phyloP scores from a whole-genome alignment of 2,797 vertebrate genomes.

The Pangasius krempfi region DNA sequence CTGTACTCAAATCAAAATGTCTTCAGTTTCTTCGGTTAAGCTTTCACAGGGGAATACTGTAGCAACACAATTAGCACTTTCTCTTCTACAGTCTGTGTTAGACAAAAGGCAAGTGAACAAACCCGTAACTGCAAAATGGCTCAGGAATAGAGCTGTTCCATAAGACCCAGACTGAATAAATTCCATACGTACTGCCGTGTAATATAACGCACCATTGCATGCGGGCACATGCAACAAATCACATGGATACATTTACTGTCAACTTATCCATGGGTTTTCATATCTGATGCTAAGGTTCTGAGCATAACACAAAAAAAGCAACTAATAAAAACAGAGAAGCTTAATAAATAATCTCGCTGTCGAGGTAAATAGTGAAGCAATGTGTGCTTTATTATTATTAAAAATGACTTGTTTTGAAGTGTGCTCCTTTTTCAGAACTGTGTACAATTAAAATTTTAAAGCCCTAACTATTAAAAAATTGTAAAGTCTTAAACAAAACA shows the following conservation, averaged over 20 bases:
- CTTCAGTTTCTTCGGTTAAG: neutral
- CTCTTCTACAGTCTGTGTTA: neutral
- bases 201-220: neutral
- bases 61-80: constrained; percentile 36
- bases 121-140: neutral
- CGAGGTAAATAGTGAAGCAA: neutral
- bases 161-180: neutral
- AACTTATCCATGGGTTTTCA: neutral
- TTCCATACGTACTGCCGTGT: neutral
- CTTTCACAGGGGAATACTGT: constrained; percentile 13
- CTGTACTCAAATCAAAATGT: constrained; percentile 7
- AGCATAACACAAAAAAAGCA: neutral
- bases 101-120: neutral
- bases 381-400: neutral
- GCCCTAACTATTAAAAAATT: neutral
- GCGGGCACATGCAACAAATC: neutral
- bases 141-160: neutral
- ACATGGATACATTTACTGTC: neutral
- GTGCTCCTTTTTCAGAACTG: neutral
- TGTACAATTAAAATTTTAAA: neutral
- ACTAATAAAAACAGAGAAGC: neutral
- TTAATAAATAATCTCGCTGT: neutral
- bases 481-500: neutral
- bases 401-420: neutral
- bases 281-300: neutral